Conservation (phyloP, 1,140 invertebrate species). For the Drosophila pectinifera region DNA sequence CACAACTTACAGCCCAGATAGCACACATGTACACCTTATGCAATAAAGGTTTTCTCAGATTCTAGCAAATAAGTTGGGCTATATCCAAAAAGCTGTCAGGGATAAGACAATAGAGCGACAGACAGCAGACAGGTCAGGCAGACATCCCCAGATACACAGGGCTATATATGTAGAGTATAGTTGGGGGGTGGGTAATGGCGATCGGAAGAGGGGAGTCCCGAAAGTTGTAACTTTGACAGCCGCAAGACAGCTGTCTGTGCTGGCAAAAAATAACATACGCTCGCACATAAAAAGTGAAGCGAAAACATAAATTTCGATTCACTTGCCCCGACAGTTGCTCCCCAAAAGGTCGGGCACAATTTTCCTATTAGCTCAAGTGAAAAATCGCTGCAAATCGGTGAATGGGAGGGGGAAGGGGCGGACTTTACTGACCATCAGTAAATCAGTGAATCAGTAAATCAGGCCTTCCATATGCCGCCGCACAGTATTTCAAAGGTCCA, state of each 20-base stretch:
- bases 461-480: constrained; percentile 24
- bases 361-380: constrained; percentile 76
- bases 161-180: constrained; percentile 1
- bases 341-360: constrained; percentile 66
- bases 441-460: constrained; percentile 19
- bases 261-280: constrained; percentile 10
- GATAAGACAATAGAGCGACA: constrained; percentile 37
- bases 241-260: constrained; percentile 66
- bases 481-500: constrained; percentile 20
- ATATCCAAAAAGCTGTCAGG: constrained; percentile 61
- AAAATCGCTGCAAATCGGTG: constrained; percentile 57
- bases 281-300: constrained; percentile 8
- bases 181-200: constrained; percentile 11
- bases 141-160: constrained; percentile 26
- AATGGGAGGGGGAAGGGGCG: neutral
- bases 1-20: constrained; percentile 22
- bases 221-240: constrained; percentile 65
- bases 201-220: constrained; percentile 22
- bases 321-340: constrained; percentile 21
- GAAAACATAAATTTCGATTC: constrained; percentile 47
- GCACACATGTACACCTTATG: constrained; percentile 12
- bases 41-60: constrained; percentile 21
- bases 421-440: constrained; percentile 35
- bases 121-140: constrained; percentile 26
- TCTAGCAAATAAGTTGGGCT: constrained; percentile 6